phyloP scores from a whole-genome alignment of 2,888 invertebrate genomes.

The Metalampra italica region DNA sequence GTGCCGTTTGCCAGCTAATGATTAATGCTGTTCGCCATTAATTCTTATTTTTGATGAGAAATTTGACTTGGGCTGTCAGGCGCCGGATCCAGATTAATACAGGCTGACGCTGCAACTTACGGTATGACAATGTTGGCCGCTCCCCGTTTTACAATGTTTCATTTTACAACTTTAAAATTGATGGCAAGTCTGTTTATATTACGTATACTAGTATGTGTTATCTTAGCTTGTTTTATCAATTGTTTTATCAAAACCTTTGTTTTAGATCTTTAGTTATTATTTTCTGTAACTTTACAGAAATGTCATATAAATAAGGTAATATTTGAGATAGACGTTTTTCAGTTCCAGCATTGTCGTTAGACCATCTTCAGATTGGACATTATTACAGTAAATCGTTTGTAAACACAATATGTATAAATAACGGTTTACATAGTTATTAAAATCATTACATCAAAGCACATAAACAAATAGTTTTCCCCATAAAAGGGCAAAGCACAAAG shows the following conservation, averaged over 20 bases:
- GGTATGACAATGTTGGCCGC: conserved; percentile 49
- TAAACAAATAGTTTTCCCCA: conserved; percentile 63
- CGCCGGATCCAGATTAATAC: conserved; percentile 76
- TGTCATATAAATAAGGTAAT: too few species aligned
- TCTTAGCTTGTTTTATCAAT: too few species aligned
- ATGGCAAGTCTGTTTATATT: neutral
- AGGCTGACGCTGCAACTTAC: conserved; percentile 74
- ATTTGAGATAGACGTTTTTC: too few species aligned
- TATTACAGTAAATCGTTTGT: too few species aligned
- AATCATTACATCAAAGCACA: conserved; percentile 49
- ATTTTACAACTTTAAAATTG: conserved; percentile 7
- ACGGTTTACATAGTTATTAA: too few species aligned
- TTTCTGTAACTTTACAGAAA: too few species aligned
- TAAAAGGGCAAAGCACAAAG: conserved; percentile 73
- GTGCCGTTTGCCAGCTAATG: conserved; percentile 75
- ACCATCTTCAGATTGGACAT: too few species aligned
- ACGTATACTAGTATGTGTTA: too few species aligned
- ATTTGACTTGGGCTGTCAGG: conserved; percentile 76
- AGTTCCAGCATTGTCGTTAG: too few species aligned
- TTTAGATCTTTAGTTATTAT: too few species aligned
- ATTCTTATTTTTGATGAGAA: conserved; percentile 79
- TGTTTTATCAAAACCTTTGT: neutral
- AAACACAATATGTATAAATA: neutral
- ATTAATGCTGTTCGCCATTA: conserved; percentile 76
- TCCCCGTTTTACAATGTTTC: conserved; percentile 18